Base-by-base conservation (phyloP, 2,797 vertebrate genomes). In the Helicolenus hilgendorfi region DNA sequence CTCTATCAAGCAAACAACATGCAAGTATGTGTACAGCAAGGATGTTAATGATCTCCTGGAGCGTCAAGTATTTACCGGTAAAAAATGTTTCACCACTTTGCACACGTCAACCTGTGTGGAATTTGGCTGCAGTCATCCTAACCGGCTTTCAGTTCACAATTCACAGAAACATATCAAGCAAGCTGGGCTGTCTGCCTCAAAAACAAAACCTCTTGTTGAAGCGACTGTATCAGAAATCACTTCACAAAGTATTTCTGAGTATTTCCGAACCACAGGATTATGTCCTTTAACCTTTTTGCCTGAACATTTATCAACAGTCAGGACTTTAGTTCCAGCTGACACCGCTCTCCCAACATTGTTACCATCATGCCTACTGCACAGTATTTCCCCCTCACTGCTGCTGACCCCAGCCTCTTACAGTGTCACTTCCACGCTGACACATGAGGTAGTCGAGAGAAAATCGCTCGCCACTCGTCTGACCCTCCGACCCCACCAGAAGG, bases 391-490 rank as follows among this genome's bases (percentile, higher is more conserved):
- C 65, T 67, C 76, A 31, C 45, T 67, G 55, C 56, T 8, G 1
- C 49, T 60, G 86, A 89, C 90, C 92, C 70, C n/a, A 22, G 41
- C 3, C 63, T 70, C 80, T 70, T 22, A 59, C 79, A 63, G 77
- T 63, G 77, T 77, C 84, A 69, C 78, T 64, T 79, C 87, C 56
- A 80, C 11, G 7, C 70, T 80, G 89, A 91, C 77, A 80, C 81
- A 83, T n/a, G 33, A 81, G 77, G 53, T 63, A 3, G 18, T 33
- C 11, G 31, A 78, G 64, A 60, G 73, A 86, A 69, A 63, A 81
- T 45, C 3, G 7, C 67, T 80, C 26, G 13, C 92, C 90, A 89
- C 79, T 76, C 11, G 87, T 91, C 79, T 90, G 95, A 95, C 91
- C 91, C 79, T 0, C 8, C 53, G 77, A 92, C 87, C 83, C 71